Base-by-base conservation (phyloP, 2,888 invertebrate genomes). In the Eupithecia dodoneata region DNA sequence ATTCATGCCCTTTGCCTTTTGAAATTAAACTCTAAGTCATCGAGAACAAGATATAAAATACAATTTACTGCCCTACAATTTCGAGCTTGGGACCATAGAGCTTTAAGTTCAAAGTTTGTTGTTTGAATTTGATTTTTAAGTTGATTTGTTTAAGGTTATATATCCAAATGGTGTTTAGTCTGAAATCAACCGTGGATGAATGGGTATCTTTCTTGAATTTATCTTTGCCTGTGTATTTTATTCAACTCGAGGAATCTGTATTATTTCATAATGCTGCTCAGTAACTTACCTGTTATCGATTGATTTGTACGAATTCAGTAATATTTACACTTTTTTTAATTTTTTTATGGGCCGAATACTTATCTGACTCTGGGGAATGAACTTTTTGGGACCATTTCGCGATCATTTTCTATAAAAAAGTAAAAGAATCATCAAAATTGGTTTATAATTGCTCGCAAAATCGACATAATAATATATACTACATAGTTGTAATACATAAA, bases 1-100 rank as follows among this genome's bases (percentile, higher is more conserved):
- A 66, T 76, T 76, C n/a, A 72, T 41, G 30, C 71, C 63, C 71
- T 78, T 78, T 66, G 55, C 41, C 42, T 42, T 42, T 66, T 66
- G 15, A 66, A 66, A 66, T 66, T 1, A 42, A 42, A 66, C 66
- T 66, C 42, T 66, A 66, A 6, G 2, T 2, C 66, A 66, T 15
- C 42, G 65, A 63, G 12, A 18, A 63, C 63, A 63, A 63, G 63
- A 30, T 63, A 3, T 30, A 10, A 63, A 63, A 30, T 63, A 30
- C 63, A 63, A 30, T 63, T 12, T 63, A 30, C 12, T 59, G 18
- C 52, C 1, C 2, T n/a, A 63, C 52, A 15, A 63, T 30, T 59
- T 30, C 30, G 30, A 4, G 18, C 63, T 59, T 63, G 63, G 63
- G 10, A 63, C 18, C 30, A 30, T 63, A 63, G 4, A 30, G 55